Evolutionary conservation across 2,888 invertebrate genomes (phyloP), one percentile per base, ranked within the genome.

Genomic region (Drosophila neoperkinsi): DNA sequence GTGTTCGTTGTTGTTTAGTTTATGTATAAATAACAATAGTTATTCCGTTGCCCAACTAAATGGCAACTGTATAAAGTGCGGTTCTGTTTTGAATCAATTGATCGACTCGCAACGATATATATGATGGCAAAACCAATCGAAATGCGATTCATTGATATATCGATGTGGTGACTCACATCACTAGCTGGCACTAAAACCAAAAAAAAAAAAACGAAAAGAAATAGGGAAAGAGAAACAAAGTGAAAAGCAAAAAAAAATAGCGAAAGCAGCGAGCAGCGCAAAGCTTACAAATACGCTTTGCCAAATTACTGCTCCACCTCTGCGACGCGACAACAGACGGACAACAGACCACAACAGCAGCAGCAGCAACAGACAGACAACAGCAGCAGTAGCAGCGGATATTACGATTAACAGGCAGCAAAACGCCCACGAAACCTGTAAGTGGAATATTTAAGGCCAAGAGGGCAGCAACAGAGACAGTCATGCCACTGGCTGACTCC

Each of bases 401-500:
- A 66, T 38, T 57, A 33, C 49, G 46, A 46, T 46, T 46, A 73
- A 57, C 49, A 71, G 33, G 56, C 64, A 60, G 51, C 66, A 71
- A 71, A 71, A 80, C 79, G 71, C 84, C 70, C 60, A 79, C 73
- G 25, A 57, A 77, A 74, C 63, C 78, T 78, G 67, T 74, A 71
- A 65, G 69, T 57, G 62, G 69, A 78, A 65, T 68, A 68, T 68
- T 74, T 52, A 72, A 71, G 61, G 69, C 79, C 73, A 79, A 74
- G 66, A 60, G 67, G 67, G 81, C 78, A 70, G 76, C 71, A 56
- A 65, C 28, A 46, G 25, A 34, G 53, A 55, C 64, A 82, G 86
- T 81, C 81, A 92, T 92, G 92, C 92, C 92, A 88, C 90, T 92
- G 87, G 92, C 92, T 82, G 93, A 92, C 84, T 91, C 92, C 58